phyloP scores from a whole-genome alignment of 2,797 vertebrate species.

The Limosa lapponica region DNA sequence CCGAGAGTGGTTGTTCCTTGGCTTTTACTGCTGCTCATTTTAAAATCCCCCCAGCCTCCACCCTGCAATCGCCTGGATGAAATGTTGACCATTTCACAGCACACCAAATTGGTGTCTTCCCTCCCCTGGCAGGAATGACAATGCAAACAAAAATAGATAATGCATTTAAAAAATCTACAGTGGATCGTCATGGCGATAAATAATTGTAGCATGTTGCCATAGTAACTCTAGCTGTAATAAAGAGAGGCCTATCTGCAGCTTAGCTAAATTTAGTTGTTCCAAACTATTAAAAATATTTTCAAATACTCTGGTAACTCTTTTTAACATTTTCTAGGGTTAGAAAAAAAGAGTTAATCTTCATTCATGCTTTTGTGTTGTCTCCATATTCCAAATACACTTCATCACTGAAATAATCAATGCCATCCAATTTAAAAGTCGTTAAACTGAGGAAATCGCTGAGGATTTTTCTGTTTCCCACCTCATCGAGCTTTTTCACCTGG shows the following conservation, averaged over 20 bases:
- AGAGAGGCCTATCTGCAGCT: constrained; percentile 75
- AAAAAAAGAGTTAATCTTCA: constrained; percentile 46
- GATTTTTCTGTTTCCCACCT: background rate
- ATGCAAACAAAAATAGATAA: constrained; percentile 82
- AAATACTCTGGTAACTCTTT: constrained; percentile 56
- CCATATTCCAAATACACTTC: constrained; percentile 8
- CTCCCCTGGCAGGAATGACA: constrained; percentile 71
- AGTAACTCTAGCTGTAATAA: constrained; percentile 76
- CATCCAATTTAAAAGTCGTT: background rate
- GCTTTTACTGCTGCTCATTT: background rate
- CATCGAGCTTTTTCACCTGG: background rate
- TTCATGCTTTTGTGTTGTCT: constrained; percentile 53
- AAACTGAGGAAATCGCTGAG: background rate
- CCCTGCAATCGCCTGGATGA: background rate
- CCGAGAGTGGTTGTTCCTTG: background rate
- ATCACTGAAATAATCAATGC: background rate
- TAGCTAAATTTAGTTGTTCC: constrained; percentile 80
- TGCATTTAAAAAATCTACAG: constrained; percentile 80
- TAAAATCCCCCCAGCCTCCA: constrained; percentile 13
- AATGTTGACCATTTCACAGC: constrained; percentile 3
- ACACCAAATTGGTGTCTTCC: constrained; percentile 60
- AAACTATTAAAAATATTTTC: constrained; percentile 77
- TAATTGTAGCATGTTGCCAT: constrained; percentile 83
- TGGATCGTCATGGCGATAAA: constrained; percentile 82
- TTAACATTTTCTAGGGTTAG: constrained; percentile 15